Evolutionary conservation across 2,113 vertebrate genomes (phyloP), one percentile per base, ranked within the genome.

Genomic region (Dascyllus trimaculatus): DNA sequence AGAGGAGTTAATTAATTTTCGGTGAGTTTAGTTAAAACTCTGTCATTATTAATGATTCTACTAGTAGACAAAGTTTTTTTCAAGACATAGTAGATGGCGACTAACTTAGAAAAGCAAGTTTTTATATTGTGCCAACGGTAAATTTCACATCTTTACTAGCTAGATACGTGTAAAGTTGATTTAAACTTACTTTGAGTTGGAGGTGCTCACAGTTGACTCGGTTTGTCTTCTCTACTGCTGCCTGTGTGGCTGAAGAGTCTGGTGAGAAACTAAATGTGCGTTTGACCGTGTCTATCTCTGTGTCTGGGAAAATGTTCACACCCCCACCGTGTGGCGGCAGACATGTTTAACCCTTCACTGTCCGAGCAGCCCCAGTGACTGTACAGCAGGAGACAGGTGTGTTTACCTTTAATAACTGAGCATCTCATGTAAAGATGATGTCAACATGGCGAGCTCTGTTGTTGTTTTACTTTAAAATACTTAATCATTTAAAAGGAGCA

Each of bases 331-430:
- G 70, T 22, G 46, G 71, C 11, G 46, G 64, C 26, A 49, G 21
- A 40, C 19, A 35, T 7, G 45, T 21, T 88, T 86, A 85, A 90
- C 88, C 75, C 72, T 51, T 5, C 67, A 46, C 38, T 85, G 54
- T 11, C 76, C 74, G 0, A 35, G 25, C 17, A 11, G 40, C 38
- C 11, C 1, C 10, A 52, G 21, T 11, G 25, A 4, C 15, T 32
- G 43, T 10, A 11, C 5, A 22, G 5, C 32, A 45, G 35, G 26
- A 29, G 18, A 32, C 38, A 77, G 52, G 40, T 66, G 71, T 46
- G 17, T 56, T 69, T 32, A 45, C 7, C 51, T 29, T 7, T 63
- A 21, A 15, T 54, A 29, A 45, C 21, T 5, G 21, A 3, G 52
- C 14, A 54, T 3, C 11, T 54, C 3, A 43, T 43, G 11, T 43